Base-by-base conservation (phyloP, 2,888 invertebrate genomes). In the Therioaphis trifolii region DNA sequence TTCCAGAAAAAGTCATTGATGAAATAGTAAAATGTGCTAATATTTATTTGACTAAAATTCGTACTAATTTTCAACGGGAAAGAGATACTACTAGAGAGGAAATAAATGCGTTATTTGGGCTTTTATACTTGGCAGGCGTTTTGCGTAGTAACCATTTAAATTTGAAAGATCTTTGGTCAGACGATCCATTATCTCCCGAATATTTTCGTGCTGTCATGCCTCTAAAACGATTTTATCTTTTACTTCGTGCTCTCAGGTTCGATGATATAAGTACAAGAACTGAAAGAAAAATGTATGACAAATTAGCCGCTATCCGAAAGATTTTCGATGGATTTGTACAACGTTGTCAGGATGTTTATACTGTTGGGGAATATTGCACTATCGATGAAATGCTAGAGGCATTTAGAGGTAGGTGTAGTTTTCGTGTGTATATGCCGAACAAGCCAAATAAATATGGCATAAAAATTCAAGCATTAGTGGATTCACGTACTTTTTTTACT, bases 1-100 rank as follows among this genome's bases (percentile, higher is more conserved):
- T n/a, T n/a, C n/a, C n/a, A n/a, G n/a, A n/a, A n/a, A n/a, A n/a
- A n/a, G n/a, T n/a, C n/a, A n/a, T n/a, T n/a, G n/a, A n/a, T n/a
- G n/a, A n/a, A n/a, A n/a, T n/a, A n/a, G n/a, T n/a, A n/a, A n/a
- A 46, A 46, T 69, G 43, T 46, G 24, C 69, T 24, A 46, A 24
- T 18, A 46, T 69, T 2, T 74, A 72, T 63, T 46, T 82, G 15
- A 27, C n/a, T 69, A 58, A 27, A n/a, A 72, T 72, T 27, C 43
- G 72, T 69, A 52, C 35, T 4, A 79, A 79, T 69, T 79, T 35
- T 9, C 49, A 40, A 35, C 46, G 79, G 40, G 55, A 69, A 69
- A 49, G 55, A 40, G 46, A 46, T 7, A 46, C 46, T 46, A 46
- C 2, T 46, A 46, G 1, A 4, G 7, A 4, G 0, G 27, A 61